A percentile compares a stretch with the other conserved stretches of the same genome.
Conservation (phyloP, 2,113 vertebrate species). For the Struthidea cinerea region DNA sequence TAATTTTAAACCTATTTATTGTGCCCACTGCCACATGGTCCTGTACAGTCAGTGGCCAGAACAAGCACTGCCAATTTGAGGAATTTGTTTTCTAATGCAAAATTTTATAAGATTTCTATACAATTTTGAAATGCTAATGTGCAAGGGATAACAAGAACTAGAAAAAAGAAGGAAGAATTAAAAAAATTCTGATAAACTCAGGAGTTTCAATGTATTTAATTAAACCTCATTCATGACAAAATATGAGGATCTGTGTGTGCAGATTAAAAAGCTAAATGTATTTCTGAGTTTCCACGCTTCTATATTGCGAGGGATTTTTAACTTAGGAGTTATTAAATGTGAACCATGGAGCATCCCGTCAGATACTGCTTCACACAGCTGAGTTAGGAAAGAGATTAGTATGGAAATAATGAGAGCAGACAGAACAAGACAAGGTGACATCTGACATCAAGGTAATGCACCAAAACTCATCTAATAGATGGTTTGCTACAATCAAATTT, state of each 20-base stretch:
- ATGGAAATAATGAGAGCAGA: not conserved
- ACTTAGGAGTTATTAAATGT: not conserved
- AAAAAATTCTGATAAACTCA: not conserved
- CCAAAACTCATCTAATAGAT: not conserved
- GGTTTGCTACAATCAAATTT: not conserved
- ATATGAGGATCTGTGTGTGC: accelerated
- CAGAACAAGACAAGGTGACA: not conserved
- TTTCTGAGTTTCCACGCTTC: not conserved
- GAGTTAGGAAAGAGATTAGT: not conserved
- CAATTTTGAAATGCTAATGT: not conserved
- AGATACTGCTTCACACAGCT: not conserved
- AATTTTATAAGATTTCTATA: not conserved
- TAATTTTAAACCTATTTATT: not conserved
- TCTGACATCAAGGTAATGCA: not conserved
- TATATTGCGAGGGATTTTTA: not conserved
- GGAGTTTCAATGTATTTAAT: not conserved
- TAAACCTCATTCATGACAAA: not conserved
- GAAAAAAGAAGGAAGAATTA: not conserved
- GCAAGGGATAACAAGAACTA: not conserved
- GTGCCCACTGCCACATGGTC: not conserved
- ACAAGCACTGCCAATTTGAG: not conserved
- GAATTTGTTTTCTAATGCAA: not conserved
- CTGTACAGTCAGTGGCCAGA: not conserved
- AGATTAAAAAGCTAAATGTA: not conserved
- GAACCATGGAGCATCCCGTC: not conserved